Percentiles rank a stretch among this genome's conserved stretches.
Conservation (phyloP, 2,888 invertebrate genomes). For the Nephrotoma appendiculata region DNA sequence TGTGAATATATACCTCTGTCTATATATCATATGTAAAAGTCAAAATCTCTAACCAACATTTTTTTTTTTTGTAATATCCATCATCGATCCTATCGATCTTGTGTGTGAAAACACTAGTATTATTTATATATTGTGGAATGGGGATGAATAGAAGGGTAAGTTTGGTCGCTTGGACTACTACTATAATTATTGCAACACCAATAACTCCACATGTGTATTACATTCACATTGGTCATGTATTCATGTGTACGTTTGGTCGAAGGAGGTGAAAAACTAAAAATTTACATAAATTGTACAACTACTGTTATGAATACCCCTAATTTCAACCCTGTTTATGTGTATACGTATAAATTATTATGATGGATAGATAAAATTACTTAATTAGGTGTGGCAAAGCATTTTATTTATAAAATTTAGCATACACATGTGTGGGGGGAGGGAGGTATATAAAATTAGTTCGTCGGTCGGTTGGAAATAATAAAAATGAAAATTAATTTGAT, state of each 20-base stretch:
- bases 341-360: neutral
- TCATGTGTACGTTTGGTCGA: neutral
- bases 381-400: neutral
- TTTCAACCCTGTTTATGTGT: neutral
- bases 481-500: neutral
- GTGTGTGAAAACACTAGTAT: neutral
- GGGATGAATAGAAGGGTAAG: neutral
- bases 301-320: neutral
- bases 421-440: neutral
- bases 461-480: neutral
- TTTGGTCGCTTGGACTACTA: neutral
- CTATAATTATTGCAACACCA: neutral
- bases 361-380: conserved; percentile 1
- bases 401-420: conserved; percentile 1
- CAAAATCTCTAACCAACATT: neutral
- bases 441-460: neutral
- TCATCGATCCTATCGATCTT: neutral
- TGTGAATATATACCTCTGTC: neutral
- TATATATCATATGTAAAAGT: neutral
- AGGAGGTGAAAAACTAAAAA: neutral
- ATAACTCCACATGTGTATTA: neutral
- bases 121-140: neutral
- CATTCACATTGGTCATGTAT: neutral
- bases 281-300: neutral
- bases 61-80: neutral